Conservation (phyloP, 2,113 vertebrate species). For the Heptranchias perlo region DNA sequence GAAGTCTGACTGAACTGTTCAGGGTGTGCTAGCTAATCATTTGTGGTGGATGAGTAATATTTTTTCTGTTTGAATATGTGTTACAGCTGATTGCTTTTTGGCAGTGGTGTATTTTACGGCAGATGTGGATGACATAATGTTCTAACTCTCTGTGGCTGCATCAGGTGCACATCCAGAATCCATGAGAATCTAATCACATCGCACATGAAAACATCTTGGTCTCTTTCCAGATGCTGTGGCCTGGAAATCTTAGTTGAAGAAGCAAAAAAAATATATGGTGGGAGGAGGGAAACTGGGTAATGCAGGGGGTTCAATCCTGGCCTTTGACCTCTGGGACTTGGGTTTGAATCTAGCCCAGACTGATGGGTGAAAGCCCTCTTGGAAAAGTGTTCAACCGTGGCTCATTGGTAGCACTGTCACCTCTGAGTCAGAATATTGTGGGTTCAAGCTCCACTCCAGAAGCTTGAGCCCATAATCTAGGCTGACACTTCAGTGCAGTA, state of each 20-base stretch:
- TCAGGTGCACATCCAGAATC: constrained; percentile 38
- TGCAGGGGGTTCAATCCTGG: not conserved
- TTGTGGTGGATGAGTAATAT: constrained; percentile 33
- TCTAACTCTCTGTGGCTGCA: constrained; percentile 23
- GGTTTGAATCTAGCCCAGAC: not conserved
- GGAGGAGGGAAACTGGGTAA: not conserved
- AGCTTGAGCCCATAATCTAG: not conserved
- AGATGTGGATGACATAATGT: constrained; percentile 38
- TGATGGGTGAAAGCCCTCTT: not conserved
- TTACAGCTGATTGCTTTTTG: constrained; percentile 37
- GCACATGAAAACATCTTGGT: constrained; percentile 35
- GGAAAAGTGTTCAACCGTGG: not conserved
- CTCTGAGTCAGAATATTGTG: not conserved
- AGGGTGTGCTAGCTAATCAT: constrained; percentile 32
- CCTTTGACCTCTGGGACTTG: not conserved
- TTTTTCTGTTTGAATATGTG: constrained; percentile 35
- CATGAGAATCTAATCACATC: constrained; percentile 35
- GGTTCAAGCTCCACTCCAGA: no score
- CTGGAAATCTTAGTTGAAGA: constrained; percentile 13
- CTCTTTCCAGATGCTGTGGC: not conserved
- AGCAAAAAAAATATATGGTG: not conserved
- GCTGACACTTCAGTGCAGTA: not conserved
- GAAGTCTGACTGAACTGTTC: constrained; percentile 31
- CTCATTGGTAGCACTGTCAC: not conserved
- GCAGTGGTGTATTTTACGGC: constrained; percentile 7